Percentiles rank a stretch among this genome's conserved stretches.
phyloP scores from a whole-genome alignment of 1,140 invertebrate species.

The Leptinotarsa texana region DNA sequence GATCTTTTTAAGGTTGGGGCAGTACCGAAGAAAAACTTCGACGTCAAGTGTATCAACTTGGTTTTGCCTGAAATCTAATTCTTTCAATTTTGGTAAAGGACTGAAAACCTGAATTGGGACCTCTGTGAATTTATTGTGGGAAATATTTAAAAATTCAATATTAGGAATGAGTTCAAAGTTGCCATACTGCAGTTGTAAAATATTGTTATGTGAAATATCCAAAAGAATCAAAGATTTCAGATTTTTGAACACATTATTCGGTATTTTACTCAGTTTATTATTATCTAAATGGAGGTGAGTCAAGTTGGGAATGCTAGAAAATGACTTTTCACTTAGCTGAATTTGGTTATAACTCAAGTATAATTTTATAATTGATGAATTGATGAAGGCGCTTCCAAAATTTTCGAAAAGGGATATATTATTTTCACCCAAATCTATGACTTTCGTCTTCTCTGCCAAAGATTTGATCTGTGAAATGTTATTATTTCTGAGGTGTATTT shows the following conservation, averaged over 20 bases:
- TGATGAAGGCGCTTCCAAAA: background rate
- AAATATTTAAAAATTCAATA: background rate
- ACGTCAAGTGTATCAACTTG: background rate
- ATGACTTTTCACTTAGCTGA: background rate
- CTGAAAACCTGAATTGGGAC: background rate
- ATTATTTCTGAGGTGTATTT: slow-evolving; percentile 1
- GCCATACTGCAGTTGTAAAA: background rate
- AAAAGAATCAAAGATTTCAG: background rate
- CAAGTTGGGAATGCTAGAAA: background rate
- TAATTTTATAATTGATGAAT: background rate
- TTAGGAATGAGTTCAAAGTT: background rate
- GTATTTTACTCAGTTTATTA: background rate
- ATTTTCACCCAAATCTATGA: background rate
- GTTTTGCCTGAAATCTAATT: background rate
- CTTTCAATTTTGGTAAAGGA: background rate
- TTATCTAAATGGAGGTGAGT: slow-evolving; percentile 4
- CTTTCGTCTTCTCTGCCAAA: background rate
- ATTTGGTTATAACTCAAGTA: background rate
- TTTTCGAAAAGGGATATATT: background rate
- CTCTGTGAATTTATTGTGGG: background rate
- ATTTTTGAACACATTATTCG: background rate
- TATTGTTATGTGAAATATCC: slow-evolving; percentile 6
- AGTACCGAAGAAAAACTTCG: background rate
- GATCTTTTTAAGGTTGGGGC: background rate
- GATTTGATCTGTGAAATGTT: background rate